Base-by-base conservation (phyloP, 2,888 invertebrate genomes). In the Stictocephala bisonia region DNA sequence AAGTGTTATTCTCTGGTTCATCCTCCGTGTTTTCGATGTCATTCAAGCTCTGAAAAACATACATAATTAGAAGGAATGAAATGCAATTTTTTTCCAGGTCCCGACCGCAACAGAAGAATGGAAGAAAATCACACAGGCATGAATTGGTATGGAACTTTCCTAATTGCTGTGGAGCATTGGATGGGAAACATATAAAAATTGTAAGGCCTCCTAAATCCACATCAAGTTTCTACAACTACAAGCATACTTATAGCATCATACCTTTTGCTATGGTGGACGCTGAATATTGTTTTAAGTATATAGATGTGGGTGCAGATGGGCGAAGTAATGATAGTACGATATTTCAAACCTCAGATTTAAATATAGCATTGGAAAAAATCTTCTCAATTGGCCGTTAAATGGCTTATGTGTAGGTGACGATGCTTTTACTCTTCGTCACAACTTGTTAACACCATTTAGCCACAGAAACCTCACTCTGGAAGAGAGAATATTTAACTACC, bases 111-210 rank as follows among this genome's bases (percentile, higher is more conserved):
- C 2, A 13, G 48, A 50, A 48, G 50, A 67, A 20, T 67, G 24
- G 67, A 15, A 41, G 18, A 18, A n/a, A 2, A 50, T 44, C 2
- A 7, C 26, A 29, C 2, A 50, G 6, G 27, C 1, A 2, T 67
- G 41, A 41, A 24, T 4, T 50, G 18, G 1, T 18, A 4, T 50
- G 48, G 24, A 67, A 50, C 20, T 67, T 26, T 26, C 67, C 50
- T 1, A 44, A 24, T 2, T 50, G 50, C 26, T 74, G 76, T 40
- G 79, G 77, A 13, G 79, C 78, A 7, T 48, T 79, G 26, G 79
- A 81, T 69, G 80, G 80, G 11, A 80, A 81, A 60, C 80, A 80
- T 71, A 75, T 80, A 6, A 40, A 13, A 41, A 79, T 80, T 64
- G 51, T 71, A 31, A 75, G 78, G 18, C 78, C 79, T 67, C 67